A percentile compares a stretch with the other conserved stretches of the same genome.
phyloP scores from a whole-genome alignment of 1,140 invertebrate genomes.

The Drosophila navojoa region DNA sequence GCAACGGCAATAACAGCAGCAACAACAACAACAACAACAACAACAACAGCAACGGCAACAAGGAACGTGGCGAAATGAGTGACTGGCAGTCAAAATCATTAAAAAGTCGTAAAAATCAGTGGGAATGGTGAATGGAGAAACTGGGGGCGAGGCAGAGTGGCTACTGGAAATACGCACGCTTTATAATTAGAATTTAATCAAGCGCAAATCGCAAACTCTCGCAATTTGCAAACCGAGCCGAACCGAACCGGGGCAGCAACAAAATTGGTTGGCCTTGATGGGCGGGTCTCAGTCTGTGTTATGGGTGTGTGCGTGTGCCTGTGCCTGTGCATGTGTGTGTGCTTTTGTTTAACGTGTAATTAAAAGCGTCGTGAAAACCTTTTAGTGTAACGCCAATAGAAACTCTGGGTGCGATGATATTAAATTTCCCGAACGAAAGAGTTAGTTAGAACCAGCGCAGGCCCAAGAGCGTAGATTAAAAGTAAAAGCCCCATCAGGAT shows the following conservation, averaged over 20 bases:
- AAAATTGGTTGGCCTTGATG: constrained; percentile 37
- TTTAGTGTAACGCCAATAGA: constrained; percentile 59
- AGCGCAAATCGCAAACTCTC: constrained; percentile 77
- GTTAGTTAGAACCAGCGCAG: constrained; percentile 12
- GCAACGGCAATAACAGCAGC: not conserved
- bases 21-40: too few relatives aligned
- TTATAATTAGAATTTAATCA: constrained; percentile 83
- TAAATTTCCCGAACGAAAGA: constrained; percentile 63
- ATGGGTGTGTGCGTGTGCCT: constrained; percentile 20
- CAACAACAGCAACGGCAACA: constrained; percentile 5
- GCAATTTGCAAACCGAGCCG: constrained; percentile 45
- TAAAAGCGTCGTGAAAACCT: constrained; percentile 76
- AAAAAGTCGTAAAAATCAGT: constrained; percentile 81
- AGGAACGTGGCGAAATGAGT: constrained; percentile 76
- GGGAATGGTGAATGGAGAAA: constrained; percentile 40
- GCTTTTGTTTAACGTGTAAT: constrained; percentile 79
- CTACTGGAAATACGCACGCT: constrained; percentile 72
- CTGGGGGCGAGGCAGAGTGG: not conserved
- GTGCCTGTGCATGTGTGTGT: too few relatives aligned
- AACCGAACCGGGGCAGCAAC: constrained; percentile 14
- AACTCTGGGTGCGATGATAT: constrained; percentile 55
- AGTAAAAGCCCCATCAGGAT: constrained; percentile 57
- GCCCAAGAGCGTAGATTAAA: constrained; percentile 56
- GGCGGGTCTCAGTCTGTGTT: not conserved
- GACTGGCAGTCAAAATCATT: constrained; percentile 82